Conservation (phyloP, 2,113 vertebrate species). For the Paratilapia polleni region DNA sequence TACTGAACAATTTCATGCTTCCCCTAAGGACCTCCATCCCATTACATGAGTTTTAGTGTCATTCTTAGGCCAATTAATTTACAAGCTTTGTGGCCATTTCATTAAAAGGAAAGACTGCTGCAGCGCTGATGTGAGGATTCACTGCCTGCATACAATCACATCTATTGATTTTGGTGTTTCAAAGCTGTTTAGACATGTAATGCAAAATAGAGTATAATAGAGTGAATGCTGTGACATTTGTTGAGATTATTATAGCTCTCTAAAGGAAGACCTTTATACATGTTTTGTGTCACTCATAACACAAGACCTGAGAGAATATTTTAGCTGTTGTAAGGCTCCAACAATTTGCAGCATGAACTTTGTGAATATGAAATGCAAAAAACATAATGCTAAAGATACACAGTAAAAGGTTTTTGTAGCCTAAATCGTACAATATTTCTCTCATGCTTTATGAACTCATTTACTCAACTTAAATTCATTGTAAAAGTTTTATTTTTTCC, state of each 20-base stretch:
- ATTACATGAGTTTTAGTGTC: neutral
- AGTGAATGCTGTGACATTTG: neutral
- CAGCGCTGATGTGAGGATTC: neutral
- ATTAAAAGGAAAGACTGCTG: neutral
- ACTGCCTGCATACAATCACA: neutral
- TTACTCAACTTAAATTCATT: neutral
- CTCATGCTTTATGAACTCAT: neutral
- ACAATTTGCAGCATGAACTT: neutral
- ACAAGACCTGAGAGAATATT: neutral
- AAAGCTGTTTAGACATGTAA: slow-evolving; percentile 13
- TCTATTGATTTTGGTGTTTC: slow-evolving; percentile 7
- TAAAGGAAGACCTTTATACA: neutral
- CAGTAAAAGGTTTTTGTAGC: neutral
- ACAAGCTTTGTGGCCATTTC: neutral
- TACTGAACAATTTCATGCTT: neutral
- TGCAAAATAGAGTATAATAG: neutral
- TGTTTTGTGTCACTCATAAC: neutral
- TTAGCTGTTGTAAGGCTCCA: neutral
- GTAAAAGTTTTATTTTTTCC: neutral
- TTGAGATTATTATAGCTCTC: neutral
- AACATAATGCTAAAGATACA: neutral
- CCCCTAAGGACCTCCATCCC: neutral
- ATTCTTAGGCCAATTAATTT: neutral
- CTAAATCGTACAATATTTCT: neutral
- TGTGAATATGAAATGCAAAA: neutral